Base-by-base conservation (phyloP, 2,888 invertebrate species). In the Labia minor region DNA sequence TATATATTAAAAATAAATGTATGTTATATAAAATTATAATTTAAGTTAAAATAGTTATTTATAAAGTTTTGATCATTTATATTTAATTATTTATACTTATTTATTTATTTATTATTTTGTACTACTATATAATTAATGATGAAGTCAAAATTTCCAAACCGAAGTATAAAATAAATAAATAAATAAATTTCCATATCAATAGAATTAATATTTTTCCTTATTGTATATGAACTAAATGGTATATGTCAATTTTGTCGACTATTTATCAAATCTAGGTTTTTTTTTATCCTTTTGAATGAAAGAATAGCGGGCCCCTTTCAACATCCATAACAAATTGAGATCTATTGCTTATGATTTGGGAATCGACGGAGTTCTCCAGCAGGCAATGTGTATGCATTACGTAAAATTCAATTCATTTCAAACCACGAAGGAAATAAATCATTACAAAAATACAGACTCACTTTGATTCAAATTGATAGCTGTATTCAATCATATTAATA, bases 341-440 rank as follows among this genome's bases (percentile, higher is more conserved):
- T 49, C 49, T 49, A 49, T 49, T 49, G 49, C 49, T 49, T 49
- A 49, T 49, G 49, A 49, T 49, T 49, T 49, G 49, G 49, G 49
- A 49, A n/a, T 16, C n/a, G 49, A 10, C n/a, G 49, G 49, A 49
- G 6, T 4, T 14, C 49, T 49, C 6, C 49, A 49, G 4, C 49
- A 14, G 49, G n/a, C 14, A 49, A 49, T 49, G 49, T 49, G 49
- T 49, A 49, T 49, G 49, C 49, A 49, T 49, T 49, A 49, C 49
- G 49, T 49, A 49, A 49, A 49, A 49, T 49, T 49, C 49, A 49
- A 49, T 49, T 49, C 49, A 49, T 49, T 49, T 49, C 49, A 49
- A 49, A 49, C 49, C 49, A 49, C 49, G 49, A 49, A 49, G n/a
- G 49, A 49, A 4, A 49, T 49, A 49, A 49, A 49, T 49, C 49